These are phyloP conservation scores for Trematomus loennbergii DNA, from an alignment of 2,113 vertebrate species.

Conservation along the genomic window DNA sequence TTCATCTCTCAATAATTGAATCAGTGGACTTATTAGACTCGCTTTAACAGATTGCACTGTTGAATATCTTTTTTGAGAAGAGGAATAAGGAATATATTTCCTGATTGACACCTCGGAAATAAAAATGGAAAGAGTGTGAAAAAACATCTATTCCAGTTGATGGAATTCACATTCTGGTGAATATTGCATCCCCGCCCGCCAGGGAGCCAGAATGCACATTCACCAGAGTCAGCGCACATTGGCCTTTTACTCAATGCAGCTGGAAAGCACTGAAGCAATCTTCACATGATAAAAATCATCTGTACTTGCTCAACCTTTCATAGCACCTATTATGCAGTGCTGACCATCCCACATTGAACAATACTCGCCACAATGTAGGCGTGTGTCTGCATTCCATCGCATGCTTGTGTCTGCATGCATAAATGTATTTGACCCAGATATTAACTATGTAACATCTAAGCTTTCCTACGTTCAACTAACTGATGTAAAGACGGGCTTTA, in stretches of 20 bases:
- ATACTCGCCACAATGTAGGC: neutral
- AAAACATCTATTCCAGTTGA: conserved; percentile 4
- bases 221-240: conserved; percentile 18
- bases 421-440: conserved; percentile 70
- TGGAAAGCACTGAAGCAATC: conserved; percentile 59
- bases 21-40: too few relatives aligned
- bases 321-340: conserved; percentile 30
- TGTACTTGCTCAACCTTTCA: conserved; percentile 38
- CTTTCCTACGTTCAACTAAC: conserved; percentile 18
- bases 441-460: conserved; percentile 55
- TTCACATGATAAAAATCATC: conserved; percentile 68
- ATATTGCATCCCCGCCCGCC: conserved; percentile 23
- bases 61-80: neutral
- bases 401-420: conserved; percentile 17
- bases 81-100: neutral
- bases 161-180: conserved; percentile 30
- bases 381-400: neutral
- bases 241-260: conserved; percentile 40
- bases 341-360: conserved; percentile 28
- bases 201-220: conserved; percentile 17
- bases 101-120: neutral
- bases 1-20: neutral
- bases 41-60: neutral
- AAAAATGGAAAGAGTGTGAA: neutral
- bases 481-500: conserved; percentile 50